These are phyloP conservation scores for Stenoptilia bipunctidactyla DNA, from an alignment of 2,888 invertebrate genomes.

Conservation along the genomic window DNA sequence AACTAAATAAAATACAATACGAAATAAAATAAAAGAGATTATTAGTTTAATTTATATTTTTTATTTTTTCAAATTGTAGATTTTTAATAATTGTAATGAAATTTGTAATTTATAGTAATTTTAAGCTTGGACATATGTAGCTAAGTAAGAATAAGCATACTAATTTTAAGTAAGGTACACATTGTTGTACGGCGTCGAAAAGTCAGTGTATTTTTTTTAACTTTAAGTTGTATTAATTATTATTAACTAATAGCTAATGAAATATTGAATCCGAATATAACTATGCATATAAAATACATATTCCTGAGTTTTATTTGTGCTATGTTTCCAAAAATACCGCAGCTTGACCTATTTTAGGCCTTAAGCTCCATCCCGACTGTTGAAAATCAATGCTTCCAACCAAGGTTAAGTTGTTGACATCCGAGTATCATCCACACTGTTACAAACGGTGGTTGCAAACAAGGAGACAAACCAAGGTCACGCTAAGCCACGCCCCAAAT, in stretches of 20 bases:
- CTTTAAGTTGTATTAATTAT: slow-evolving; percentile 63
- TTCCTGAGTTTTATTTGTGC: slow-evolving; percentile 31
- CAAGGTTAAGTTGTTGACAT: too few species aligned
- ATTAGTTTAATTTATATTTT: slow-evolving; percentile 44
- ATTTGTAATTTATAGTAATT: slow-evolving; percentile 63
- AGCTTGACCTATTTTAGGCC: too few species aligned
- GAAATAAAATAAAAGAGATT: slow-evolving; percentile 32
- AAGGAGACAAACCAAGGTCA: too few species aligned
- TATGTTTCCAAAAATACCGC: too few species aligned
- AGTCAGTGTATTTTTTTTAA: slow-evolving; percentile 65
- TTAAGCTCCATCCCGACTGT: too few species aligned
- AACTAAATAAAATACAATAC: not conserved
- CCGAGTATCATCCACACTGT: too few species aligned
- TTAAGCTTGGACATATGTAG: slow-evolving; percentile 56
- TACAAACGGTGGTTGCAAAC: too few species aligned
- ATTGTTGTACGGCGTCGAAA: slow-evolving; percentile 37
- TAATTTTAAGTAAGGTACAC: slow-evolving; percentile 30
- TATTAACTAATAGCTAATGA: slow-evolving; percentile 61
- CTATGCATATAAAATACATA: slow-evolving; percentile 60
- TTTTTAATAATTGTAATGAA: slow-evolving; percentile 48
- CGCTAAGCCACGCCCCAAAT: too few species aligned
- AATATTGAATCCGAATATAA: slow-evolving; percentile 66
- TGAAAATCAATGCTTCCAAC: too few species aligned
- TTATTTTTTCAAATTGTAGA: slow-evolving; percentile 30
- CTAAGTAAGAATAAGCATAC: slow-evolving; percentile 44